Evolutionary conservation across 2,797 vertebrate genomes (phyloP).

Genomic region (Parauchenoglanis punctatus): DNA sequence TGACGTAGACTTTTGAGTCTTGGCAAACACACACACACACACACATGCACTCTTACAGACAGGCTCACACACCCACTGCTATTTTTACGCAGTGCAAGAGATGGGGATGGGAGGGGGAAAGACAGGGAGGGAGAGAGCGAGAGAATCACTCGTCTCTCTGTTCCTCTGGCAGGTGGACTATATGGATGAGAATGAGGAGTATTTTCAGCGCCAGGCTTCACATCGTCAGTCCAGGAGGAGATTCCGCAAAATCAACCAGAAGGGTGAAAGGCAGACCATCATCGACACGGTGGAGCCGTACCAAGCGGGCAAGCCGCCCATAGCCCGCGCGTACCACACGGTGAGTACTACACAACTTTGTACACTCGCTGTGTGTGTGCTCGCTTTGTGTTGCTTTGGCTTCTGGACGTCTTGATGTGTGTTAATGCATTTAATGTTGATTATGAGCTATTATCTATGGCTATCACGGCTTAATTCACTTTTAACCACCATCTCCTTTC

Average conservation of each 20-base stretch:
- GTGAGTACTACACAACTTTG: constrained; percentile 74
- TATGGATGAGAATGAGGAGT: constrained; percentile 99
- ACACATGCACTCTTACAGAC: constrained; percentile 53
- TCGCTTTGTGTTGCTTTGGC: constrained; percentile 6
- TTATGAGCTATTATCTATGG: neutral
- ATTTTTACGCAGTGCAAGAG: constrained; percentile 68
- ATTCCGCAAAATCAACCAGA: constrained; percentile 98
- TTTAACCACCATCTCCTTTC: neutral
- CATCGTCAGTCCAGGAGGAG: constrained; percentile 95
- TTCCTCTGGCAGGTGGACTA: constrained; percentile 89
- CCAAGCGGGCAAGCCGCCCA: constrained; percentile 90
- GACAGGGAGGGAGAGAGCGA: constrained; percentile 41
- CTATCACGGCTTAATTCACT: neutral
- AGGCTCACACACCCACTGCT: constrained; percentile 69
- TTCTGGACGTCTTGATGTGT: constrained; percentile 2
- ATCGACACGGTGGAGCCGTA: constrained; percentile 98
- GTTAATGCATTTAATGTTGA: neutral
- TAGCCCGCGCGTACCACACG: constrained; percentile 94
- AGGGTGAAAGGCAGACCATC: constrained; percentile 97
- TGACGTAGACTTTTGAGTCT: constrained; percentile 67
- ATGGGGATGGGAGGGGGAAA: constrained; percentile 47
- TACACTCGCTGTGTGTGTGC: neutral
- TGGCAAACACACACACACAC: constrained; percentile 60
- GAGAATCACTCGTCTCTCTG: constrained; percentile 61
- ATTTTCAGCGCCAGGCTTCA: constrained; percentile 96